phyloP scores from a whole-genome alignment of 2,113 vertebrate genomes.

The Prunella fulvescens region DNA sequence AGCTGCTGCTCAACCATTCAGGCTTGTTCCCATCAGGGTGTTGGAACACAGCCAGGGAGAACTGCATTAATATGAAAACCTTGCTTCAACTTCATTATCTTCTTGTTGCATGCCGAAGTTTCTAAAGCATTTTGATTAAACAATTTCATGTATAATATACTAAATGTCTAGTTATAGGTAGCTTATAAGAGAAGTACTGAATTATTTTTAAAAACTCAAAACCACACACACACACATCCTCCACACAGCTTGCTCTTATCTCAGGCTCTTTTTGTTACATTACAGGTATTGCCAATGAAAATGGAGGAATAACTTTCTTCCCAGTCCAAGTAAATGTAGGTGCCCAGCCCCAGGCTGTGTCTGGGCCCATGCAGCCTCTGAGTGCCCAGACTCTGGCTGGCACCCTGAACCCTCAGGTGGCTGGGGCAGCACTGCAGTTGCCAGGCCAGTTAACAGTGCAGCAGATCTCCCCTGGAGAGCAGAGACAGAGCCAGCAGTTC shows the following conservation, averaged over 20 bases:
- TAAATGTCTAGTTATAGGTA: not conserved
- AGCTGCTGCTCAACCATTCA: too few relatives aligned
- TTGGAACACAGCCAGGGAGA: not conserved
- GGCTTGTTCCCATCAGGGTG: not conserved
- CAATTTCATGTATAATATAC: not conserved
- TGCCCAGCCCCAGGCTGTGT: constrained; percentile 70
- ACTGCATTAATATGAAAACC: not conserved
- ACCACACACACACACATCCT: too few relatives aligned
- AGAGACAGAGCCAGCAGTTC: constrained; percentile 22
- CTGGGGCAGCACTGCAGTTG: constrained; percentile 67
- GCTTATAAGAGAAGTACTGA: not conserved
- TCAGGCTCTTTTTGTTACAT: not conserved
- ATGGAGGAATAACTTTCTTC: constrained; percentile 87
- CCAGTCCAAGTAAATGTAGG: constrained; percentile 81
- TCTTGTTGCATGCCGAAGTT: not conserved
- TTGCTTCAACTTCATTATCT: not conserved
- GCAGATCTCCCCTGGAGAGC: constrained; percentile 68
- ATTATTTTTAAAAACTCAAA: not conserved
- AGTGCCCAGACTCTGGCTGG: constrained; percentile 72
- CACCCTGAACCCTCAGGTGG: constrained; percentile 63
- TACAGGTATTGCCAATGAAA: constrained; percentile 91
- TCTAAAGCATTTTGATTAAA: not conserved
- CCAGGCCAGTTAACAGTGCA: constrained; percentile 69
- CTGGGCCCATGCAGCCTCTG: constrained; percentile 79
- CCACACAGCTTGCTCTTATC: not conserved